Conservation (phyloP, 2,797 vertebrate genomes). For the Oceanodroma leucorhoa region DNA sequence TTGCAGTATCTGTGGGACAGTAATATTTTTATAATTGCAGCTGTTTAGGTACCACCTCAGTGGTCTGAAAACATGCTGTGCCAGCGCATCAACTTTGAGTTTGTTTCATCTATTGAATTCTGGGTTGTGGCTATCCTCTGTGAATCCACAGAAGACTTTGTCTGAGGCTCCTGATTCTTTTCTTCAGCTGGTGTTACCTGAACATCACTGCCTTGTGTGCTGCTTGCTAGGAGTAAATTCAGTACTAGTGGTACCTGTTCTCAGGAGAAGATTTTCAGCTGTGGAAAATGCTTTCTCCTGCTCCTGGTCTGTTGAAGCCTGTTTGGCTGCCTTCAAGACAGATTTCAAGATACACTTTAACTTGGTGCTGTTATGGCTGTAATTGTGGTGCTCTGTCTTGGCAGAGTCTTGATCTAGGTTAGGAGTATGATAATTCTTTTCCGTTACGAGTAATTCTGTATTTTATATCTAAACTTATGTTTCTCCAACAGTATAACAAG, state of each 20-base stretch:
- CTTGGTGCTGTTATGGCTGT: background rate
- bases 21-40: background rate
- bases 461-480: background rate
- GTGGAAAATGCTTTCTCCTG: background rate
- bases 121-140: background rate
- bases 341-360: background rate
- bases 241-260: background rate
- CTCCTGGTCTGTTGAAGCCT: background rate
- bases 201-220: background rate
- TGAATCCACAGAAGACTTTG: background rate
- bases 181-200: background rate
- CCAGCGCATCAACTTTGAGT: background rate
- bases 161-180: background rate
- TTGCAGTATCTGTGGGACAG: background rate
- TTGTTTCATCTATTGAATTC: background rate
- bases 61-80: background rate
- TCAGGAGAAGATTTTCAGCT: background rate
- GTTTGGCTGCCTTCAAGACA: background rate
- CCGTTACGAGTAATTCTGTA: background rate
- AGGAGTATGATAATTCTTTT: background rate
- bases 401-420: background rate
- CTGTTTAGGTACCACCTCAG: background rate
- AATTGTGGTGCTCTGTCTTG: background rate
- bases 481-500: background rate
- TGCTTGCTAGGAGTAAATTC: background rate